Conservation (phyloP, 2,113 vertebrate genomes). For the Ictalurus furcatus region DNA sequence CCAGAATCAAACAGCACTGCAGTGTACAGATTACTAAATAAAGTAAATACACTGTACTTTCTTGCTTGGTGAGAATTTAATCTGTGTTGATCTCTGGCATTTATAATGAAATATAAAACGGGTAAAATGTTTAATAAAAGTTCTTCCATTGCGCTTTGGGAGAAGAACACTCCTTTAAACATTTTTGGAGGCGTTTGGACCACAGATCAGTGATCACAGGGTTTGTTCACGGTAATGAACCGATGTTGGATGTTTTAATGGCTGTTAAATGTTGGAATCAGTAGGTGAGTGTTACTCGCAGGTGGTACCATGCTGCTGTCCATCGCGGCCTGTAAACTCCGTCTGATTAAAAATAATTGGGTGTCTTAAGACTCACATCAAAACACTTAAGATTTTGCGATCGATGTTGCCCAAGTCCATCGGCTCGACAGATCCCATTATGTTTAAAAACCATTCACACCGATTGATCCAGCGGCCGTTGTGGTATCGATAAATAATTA, state of each 20-base stretch:
- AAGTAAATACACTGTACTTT: neutral
- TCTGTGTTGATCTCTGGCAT: neutral
- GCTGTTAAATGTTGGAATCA: conserved; percentile 65
- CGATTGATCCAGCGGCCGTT: conserved; percentile 76
- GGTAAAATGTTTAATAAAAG: neutral
- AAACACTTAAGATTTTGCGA: conserved; percentile 70
- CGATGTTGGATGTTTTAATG: neutral
- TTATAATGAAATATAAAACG: neutral
- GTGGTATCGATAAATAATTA: conserved; percentile 90
- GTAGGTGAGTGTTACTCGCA: conserved; percentile 57
- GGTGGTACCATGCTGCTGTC: conserved; percentile 51
- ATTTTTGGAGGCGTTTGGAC: neutral
- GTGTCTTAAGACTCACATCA: conserved; percentile 67
- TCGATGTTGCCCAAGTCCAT: conserved; percentile 75
- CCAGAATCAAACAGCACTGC: neutral
- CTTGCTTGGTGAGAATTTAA: neutral
- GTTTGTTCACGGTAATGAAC: conserved; percentile 70
- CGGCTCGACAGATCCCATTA: conserved; percentile 68
- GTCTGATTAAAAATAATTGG: conserved; percentile 63
- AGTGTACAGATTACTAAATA: neutral
- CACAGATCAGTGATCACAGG: neutral
- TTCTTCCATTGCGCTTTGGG: neutral
- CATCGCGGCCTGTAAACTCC: conserved; percentile 47
- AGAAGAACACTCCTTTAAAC: neutral
- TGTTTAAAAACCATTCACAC: conserved; percentile 79